These are phyloP conservation scores for Cinclus cinclus DNA, from an alignment of 2,113 vertebrate species.

Conservation along the genomic window DNA sequence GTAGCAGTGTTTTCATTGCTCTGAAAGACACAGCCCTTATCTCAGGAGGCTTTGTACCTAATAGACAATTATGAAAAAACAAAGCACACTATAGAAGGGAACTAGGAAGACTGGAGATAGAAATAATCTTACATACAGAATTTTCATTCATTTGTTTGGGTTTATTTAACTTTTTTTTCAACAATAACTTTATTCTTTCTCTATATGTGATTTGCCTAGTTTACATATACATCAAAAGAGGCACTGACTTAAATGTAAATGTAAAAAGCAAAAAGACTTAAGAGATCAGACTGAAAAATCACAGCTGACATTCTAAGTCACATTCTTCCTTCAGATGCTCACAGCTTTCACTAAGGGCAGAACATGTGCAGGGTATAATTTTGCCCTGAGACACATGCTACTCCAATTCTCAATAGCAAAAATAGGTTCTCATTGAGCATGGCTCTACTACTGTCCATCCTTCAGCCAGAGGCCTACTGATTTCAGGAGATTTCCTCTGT, in stretches of 20 bases:
- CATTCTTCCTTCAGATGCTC: neutral
- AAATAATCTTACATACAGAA: neutral
- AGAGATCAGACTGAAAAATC: neutral
- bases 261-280: neutral
- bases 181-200: neutral
- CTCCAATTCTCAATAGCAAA: neutral
- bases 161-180: neutral
- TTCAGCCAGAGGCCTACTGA: neutral
- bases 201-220: neutral
- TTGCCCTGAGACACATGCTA: conserved; percentile 2
- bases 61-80: neutral
- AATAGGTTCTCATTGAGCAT: neutral
- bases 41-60: neutral
- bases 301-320: neutral
- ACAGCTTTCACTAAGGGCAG: neutral
- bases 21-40: neutral
- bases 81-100: neutral
- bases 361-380: neutral
- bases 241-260: neutral
- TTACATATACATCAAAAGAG: neutral
- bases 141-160: neutral
- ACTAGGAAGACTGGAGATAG: neutral
- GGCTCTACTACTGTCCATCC: neutral
- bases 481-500: neutral
- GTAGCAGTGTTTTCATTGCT: neutral